Evolutionary conservation across 1,140 invertebrate species (phyloP), one percentile per base, ranked within the genome.

Genomic region (Anastrepha ludens): DNA sequence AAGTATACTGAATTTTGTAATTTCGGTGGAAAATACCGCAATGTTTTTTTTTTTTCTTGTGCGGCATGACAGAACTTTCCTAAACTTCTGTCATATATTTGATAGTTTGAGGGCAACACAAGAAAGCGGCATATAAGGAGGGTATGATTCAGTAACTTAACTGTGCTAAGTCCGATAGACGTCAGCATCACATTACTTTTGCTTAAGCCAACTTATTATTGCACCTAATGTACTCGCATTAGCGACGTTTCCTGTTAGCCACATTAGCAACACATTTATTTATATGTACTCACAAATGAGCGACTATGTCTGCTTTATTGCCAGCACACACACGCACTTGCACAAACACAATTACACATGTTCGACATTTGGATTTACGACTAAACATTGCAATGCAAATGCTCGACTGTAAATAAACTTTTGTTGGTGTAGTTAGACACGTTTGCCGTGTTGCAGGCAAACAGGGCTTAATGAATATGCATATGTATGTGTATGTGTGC

Each of bases 201-300:
- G 6, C 50, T 55, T 2, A 55, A 55, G 50, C 50, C 50, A 55
- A 55, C 50, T 6, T 8, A 55, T 55, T 55, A 55, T 55, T 55
- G 50, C 50, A 55, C 50, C 50, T 55, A 55, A 55, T 55, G 67
- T 74, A 41, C 41, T 7, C 44, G 67, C 4, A 55, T 55, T 55
- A 55, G 11, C 6, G 11, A 74, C 67, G 67, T 7, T 74, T 74
- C 67, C 39, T 74, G 67, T 74, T 44, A 17, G 67, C 67, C 67
- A 74, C 67, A 74, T 74, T 74, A 74, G 41, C 67, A 74, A 39
- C 67, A 44, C 67, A 74, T 74, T 74, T 74, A 47, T 74, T 74
- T 74, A 74, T 74, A 74, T 47, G 64, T 67, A 67, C 64, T 20
- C 17, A 11, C 60, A 62, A 55, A 55, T 55, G 50, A 55, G 50